Conservation (phyloP, 2,888 invertebrate species). For the Penaeus monodon region DNA sequence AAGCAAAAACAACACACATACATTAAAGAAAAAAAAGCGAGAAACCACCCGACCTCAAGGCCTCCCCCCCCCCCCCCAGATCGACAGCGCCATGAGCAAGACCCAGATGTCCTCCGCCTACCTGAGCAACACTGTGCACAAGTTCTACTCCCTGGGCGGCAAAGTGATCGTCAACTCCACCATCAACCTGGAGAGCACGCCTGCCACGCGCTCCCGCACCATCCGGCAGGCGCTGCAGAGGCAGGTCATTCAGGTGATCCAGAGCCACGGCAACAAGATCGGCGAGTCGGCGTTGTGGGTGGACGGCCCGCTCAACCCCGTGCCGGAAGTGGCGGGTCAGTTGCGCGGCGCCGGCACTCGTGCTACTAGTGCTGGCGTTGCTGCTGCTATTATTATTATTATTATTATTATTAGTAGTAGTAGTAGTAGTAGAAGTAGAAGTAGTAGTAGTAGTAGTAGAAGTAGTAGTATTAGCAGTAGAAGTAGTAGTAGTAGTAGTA, state of each 20-base stretch:
- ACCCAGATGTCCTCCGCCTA: constrained; percentile 91
- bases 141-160: constrained; percentile 81
- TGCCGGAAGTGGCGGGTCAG: constrained; percentile 80
- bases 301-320: constrained; percentile 83
- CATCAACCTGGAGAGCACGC: constrained; percentile 82
- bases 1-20: no score
- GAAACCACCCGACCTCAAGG: no score
- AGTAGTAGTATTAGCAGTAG: no score
- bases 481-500: no score
- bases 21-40: no score
- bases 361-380: not conserved
- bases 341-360: not conserved
- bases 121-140: constrained; percentile 84
- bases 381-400: no score
- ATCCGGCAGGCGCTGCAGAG: constrained; percentile 84
- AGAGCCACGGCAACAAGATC: constrained; percentile 86
- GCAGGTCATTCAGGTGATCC: constrained; percentile 85
- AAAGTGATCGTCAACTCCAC: constrained; percentile 87
- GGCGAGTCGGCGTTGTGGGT: constrained; percentile 89
- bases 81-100: constrained; percentile 92
- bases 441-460: no score
- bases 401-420: no score
- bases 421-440: no score
- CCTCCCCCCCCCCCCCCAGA: constrained; percentile 72
- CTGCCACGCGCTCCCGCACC: constrained; percentile 78